Evolutionary conservation across 1,140 invertebrate species (phyloP).

Genomic region (Chironomus tepperi): DNA sequence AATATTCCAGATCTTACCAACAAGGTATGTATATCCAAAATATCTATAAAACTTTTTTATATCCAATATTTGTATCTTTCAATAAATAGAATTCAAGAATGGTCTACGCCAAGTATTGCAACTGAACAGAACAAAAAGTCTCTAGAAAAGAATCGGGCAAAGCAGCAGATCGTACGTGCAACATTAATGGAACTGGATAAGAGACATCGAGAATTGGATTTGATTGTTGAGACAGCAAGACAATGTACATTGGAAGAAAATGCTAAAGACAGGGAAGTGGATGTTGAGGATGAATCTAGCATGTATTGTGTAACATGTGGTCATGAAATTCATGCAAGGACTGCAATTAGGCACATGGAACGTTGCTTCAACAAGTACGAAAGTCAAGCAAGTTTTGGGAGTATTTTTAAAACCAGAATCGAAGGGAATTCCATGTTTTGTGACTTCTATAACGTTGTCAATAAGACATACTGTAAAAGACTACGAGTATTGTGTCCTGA

Average conservation of each 20-base stretch:
- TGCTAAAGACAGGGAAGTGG: conserved; percentile 43
- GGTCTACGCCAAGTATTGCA: conserved; percentile 81
- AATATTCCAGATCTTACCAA: conserved; percentile 79
- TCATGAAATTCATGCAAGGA: conserved; percentile 79
- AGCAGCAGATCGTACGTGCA: conserved; percentile 64
- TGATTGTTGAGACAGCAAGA: conserved; percentile 68
- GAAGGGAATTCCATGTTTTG: conserved; percentile 95
- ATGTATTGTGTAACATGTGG: conserved; percentile 97
- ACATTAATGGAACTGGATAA: conserved; percentile 70
- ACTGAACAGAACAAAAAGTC: conserved; percentile 78
- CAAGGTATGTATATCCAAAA: conserved; percentile 42
- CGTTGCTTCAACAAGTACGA: conserved; percentile 97
- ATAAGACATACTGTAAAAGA: conserved; percentile 91
- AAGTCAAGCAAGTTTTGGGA: conserved; percentile 93
- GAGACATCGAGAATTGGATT: conserved; percentile 68
- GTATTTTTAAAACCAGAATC: conserved; percentile 86
- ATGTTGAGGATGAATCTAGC: conserved; percentile 67
- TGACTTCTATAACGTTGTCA: conserved; percentile 86
- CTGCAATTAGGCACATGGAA: conserved; percentile 89
- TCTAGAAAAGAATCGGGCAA: conserved; percentile 70
- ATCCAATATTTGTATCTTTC: too few relatives aligned
- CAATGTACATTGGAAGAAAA: conserved; percentile 54
- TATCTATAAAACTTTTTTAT: too few relatives aligned
- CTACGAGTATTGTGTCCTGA: conserved; percentile 93
- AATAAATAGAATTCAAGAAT: conserved; percentile 71